phyloP scores from a whole-genome alignment of 1,140 invertebrate species.

The Lysiphlebus fabarum region DNA sequence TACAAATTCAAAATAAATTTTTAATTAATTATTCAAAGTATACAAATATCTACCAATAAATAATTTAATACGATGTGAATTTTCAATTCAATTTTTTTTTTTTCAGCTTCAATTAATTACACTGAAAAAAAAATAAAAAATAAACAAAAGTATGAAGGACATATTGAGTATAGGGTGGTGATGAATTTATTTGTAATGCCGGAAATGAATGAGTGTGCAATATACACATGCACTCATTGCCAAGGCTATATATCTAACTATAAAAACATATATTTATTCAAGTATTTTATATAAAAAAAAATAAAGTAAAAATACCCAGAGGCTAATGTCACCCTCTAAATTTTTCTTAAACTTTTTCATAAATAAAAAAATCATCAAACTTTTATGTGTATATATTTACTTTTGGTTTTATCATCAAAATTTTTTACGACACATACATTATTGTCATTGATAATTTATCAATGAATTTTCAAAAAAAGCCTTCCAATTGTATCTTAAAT shows the following conservation, averaged over 20 bases:
- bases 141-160: too few species aligned
- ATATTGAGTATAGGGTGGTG: background rate
- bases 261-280: background rate
- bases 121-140: too few species aligned
- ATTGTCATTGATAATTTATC: conserved; percentile 16
- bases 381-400: too few species aligned
- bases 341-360: too few species aligned
- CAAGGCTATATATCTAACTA: background rate
- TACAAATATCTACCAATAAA: background rate
- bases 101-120: too few species aligned
- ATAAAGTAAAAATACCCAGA: too few species aligned
- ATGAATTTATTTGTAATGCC: conserved; percentile 4
- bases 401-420: too few species aligned
- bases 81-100: too few species aligned
- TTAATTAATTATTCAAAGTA: background rate
- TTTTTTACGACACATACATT: too few species aligned
- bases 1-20: background rate
- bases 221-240: background rate
- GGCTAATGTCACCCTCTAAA: too few species aligned
- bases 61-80: background rate
- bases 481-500: conserved; percentile 1
- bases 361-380: too few species aligned
- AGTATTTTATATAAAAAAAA: too few species aligned
- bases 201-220: background rate
- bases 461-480: conserved; percentile 5